Base-by-base conservation (phyloP, 92 coral and sea anemone genomes). In the Porites divaricata region DNA sequence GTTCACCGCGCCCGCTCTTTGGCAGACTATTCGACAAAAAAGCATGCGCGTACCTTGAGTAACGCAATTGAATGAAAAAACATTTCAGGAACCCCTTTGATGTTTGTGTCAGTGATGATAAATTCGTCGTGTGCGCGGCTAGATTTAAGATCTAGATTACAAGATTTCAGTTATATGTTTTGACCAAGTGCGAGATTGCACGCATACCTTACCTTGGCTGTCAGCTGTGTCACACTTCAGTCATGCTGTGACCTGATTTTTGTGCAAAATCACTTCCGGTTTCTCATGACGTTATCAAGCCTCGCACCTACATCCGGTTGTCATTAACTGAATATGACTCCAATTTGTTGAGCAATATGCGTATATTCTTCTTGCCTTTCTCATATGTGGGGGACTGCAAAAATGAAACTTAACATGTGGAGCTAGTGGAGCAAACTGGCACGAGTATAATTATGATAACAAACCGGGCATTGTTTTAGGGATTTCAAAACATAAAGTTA, bases 1-100 rank as follows among this genome's bases (percentile, higher is more conserved):
- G 76, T 56, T 57, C 78, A 61, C 70, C 78, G 79, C 79, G 25
- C 70, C 76, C 85, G 76, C 67, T 19, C 59, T 50, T 24, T 10
- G 25, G 10, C 59, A 9, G 59, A 11, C 59, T 25, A 64, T 79
- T 50, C 74, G 25, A 66, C 74, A 54, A 50, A 79, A 72, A 78
- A 82, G 79, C 79, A 82, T 82, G 86, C 86, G 86, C 86, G 49
- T 17, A 9, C n/a, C 15, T n/a, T 16, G 59, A 35, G 76, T 71
- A 70, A 81, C 85, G 70, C 85, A 71, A 48, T 35, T 35, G 5
- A 35, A 35, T 35, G 4, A 35, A 35, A 35, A 35, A 4, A 4
- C 21, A 22, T 53, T 54, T 23, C 57, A 54, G 12, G 16, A 10
- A 8, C 59, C 59, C 13, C 16, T 54, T 11, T 54, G 59, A 15